These are phyloP conservation scores for Arge pagana DNA, from an alignment of 2,888 invertebrate species.

Conservation along the genomic window DNA sequence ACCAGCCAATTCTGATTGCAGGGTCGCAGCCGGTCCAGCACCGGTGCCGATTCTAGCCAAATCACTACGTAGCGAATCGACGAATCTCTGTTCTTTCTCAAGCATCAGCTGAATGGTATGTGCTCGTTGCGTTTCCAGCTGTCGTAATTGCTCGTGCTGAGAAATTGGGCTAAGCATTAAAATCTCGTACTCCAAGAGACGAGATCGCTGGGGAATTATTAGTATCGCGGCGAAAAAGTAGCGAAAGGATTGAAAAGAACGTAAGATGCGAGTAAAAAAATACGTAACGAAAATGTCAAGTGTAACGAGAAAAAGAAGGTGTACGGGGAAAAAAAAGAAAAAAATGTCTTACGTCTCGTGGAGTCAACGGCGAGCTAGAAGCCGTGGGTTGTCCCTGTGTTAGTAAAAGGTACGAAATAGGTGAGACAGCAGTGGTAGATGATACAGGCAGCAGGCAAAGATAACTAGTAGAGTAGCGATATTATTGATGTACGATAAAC, in stretches of 20 bases:
- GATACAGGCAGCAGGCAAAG: conserved; percentile 2
- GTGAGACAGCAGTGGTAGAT: conserved; percentile 3
- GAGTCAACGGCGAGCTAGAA: conserved; percentile 14
- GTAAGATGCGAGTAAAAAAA: background rate
- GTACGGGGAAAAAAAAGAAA: conserved; percentile 4
- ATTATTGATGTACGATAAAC: no score
- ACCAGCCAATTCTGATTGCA: conserved; percentile 62
- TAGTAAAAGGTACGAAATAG: conserved; percentile 21
- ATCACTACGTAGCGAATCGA: conserved; percentile 76
- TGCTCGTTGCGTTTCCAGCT: conserved; percentile 81
- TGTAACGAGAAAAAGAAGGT: background rate
- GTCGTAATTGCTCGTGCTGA: conserved; percentile 83
- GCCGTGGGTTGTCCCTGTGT: conserved; percentile 21
- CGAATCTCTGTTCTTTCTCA: conserved; percentile 82
- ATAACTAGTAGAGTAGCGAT: background rate
- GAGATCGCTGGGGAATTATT: background rate
- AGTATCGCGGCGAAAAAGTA: background rate
- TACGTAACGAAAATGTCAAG: background rate
- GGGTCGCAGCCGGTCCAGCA: conserved; percentile 53
- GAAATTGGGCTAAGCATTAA: no score
- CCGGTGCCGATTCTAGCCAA: conserved; percentile 59
- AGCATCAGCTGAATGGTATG: conserved; percentile 89
- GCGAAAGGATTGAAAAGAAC: background rate
- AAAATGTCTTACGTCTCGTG: conserved; percentile 23
- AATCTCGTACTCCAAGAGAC: no score